Base-by-base conservation (phyloP, 2,888 invertebrate species). In the Pammene aurita region DNA sequence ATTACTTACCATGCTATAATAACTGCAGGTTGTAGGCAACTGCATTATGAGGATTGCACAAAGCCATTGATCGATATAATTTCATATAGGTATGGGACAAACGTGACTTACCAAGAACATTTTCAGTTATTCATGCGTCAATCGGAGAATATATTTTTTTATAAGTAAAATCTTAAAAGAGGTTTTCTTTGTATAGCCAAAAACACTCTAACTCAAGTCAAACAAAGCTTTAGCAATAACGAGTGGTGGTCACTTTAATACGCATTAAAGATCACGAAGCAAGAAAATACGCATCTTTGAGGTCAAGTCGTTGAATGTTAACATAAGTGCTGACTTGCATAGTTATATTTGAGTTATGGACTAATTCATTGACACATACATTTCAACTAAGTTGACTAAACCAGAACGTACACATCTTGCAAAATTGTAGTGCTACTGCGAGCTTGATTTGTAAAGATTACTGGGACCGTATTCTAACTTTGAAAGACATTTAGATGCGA, bases 311-410 rank as follows among this genome's bases (percentile, higher is more conserved):
- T 44, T 26, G 9, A 34, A 26, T 26, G 34, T 26, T 46, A 46
- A 34, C 46, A 11, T 26, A 26, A 14, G 35, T 38, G 61, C 61
- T 61, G 61, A 61, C 61, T 61, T 48, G 61, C 61, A 48, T 9
- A 35, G 48, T 48, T 61, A 38, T 46, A 44, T 61, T 48, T 48
- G 14, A 60, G 13, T n/a, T 35, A 34, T 58, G 46, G 48, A 46
- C 48, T 50, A 50, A 61, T 13, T 60, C 34, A 34, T 54, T 54
- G 34, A 54, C 54, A 54, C 62, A 26, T 52, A 41, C 2, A 11
- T 14, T 42, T 55, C 7, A 16, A 44, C 26, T 7, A 7, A 63
- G 54, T 54, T 41, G n/a, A 14, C n/a, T 54, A 44, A 14, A 46
- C 16, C 10, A 34, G 2, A 56, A 34, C 18, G 4, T 38, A 7